Evolutionary conservation across 2,797 vertebrate genomes (phyloP), one percentile per base, ranked within the genome.

Genomic region (Stomatorhinus walkeri): DNA sequence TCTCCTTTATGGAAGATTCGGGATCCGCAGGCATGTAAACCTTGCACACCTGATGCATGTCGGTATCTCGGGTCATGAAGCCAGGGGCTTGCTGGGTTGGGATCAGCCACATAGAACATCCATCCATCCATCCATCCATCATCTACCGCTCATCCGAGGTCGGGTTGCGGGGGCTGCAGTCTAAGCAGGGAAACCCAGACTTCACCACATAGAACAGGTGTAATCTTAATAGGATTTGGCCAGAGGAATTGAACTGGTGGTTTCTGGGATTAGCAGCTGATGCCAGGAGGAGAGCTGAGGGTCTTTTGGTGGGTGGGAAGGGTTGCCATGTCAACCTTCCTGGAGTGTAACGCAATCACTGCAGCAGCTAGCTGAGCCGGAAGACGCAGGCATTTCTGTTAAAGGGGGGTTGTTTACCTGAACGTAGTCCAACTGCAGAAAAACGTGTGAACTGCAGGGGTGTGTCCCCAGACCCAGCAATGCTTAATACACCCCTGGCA

Each of bases 141-240:
- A 32, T 32, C 28, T 32, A 32, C 28, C 28, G 28, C 28, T 32
- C 28, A 32, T 32, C 28, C 28, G 28, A 32, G 28, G 28, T 32
- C 28, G 28, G 28, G 28, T 32, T 0, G 28, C 28, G 28, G 28
- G 28, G 28, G 28, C 28, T 0, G 28, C 28, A 32, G 28, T 32
- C 28, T 32, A 32, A 32, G 28, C 28, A 32, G 28, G 28, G 28
- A 32, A 32, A 32, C 28, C 28, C 28, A 32, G 28, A 32, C 28
- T 32, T 32, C 28, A 32, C 87, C 89, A 94, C 94, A 94, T 95
- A 95, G 95, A 93, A 93, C 95, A 94, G 94, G 93, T 94, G 94
- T 94, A 92, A 93, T 94, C 94, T 96, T 94, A 97, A 95, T 92
- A 93, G 95, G 96, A 97, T 98, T 97, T 96, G 94, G 92, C 92